A percentile compares a stretch with the other conserved stretches of the same genome.
phyloP scores from a whole-genome alignment of 2,888 invertebrate genomes.

The Oithona nana region DNA sequence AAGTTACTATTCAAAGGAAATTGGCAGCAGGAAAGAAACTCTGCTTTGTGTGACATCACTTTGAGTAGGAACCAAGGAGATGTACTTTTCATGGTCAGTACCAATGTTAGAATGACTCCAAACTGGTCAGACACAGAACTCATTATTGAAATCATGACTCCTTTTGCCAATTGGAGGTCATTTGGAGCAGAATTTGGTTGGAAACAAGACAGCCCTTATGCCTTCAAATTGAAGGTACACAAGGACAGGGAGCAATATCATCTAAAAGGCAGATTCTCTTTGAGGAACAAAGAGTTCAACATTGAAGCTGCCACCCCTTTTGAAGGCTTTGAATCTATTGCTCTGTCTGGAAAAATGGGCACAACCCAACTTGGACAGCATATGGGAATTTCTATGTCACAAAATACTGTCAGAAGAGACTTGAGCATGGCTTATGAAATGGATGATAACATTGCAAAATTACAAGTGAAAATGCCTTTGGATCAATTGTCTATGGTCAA shows the following conservation, averaged over 20 bases:
- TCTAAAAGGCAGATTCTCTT: constrained; percentile 14
- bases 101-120: neutral
- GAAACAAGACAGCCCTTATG: neutral
- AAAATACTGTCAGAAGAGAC: constrained; percentile 5
- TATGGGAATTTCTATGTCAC: neutral
- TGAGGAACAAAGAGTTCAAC: constrained; percentile 19
- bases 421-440: neutral
- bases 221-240: neutral
- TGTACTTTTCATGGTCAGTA: neutral
- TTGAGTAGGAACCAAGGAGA: neutral
- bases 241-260: neutral
- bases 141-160: neutral
- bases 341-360: neutral
- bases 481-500: neutral
- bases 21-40: neutral
- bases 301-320: constrained; percentile 21
- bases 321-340: constrained; percentile 20
- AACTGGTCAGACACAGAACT: neutral
- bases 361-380: constrained; percentile 1
- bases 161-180: neutral
- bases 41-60: neutral
- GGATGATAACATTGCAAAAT: neutral
- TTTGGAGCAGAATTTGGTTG: neutral
- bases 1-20: constrained; percentile 3
- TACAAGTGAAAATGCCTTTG: neutral